Percentiles rank a stretch among this genome's conserved stretches.
Evolutionary conservation across 2,113 vertebrate genomes (phyloP).

Genomic region (Perca flavescens): DNA sequence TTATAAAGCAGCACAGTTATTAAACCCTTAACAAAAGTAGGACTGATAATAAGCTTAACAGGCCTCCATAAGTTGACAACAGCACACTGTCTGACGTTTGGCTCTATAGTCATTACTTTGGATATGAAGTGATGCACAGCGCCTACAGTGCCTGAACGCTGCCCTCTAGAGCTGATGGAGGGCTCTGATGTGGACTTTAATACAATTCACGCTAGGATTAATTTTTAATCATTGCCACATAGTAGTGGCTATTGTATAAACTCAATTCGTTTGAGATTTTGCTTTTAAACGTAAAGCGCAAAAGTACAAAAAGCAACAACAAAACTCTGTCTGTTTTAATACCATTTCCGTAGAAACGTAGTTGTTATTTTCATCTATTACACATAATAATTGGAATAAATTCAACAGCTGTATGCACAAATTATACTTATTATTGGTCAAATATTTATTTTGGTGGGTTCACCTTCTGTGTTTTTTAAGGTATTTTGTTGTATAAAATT

Average conservation of each 20-base stretch:
- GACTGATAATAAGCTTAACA: conserved; percentile 58
- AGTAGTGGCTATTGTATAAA: not conserved
- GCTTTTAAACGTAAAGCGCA: no score
- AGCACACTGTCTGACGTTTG: conserved; percentile 59
- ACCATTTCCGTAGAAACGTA: not conserved
- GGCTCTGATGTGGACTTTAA: not conserved
- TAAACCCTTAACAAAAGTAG: conserved; percentile 60
- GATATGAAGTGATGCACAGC: conserved; percentile 17
- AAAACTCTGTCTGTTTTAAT: no score
- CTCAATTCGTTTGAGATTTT: not conserved
- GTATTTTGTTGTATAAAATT: not conserved
- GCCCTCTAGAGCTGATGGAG: conserved; percentile 55
- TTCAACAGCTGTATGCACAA: not conserved
- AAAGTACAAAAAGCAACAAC: no score
- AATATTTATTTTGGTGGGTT: not conserved
- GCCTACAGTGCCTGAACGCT: conserved; percentile 33
- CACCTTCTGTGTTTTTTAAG: not conserved
- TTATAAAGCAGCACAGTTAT: conserved; percentile 55
- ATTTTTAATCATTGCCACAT: not conserved
- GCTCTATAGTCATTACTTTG: conserved; percentile 36
- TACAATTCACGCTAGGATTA: not conserved
- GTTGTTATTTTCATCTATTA: conserved; percentile 3
- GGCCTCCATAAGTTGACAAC: conserved; percentile 43
- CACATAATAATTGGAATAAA: not conserved
- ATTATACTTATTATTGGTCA: not conserved